These are phyloP conservation scores for Aphaenogaster rudis DNA, from an alignment of 1,140 invertebrate species.

Conservation along the genomic window DNA sequence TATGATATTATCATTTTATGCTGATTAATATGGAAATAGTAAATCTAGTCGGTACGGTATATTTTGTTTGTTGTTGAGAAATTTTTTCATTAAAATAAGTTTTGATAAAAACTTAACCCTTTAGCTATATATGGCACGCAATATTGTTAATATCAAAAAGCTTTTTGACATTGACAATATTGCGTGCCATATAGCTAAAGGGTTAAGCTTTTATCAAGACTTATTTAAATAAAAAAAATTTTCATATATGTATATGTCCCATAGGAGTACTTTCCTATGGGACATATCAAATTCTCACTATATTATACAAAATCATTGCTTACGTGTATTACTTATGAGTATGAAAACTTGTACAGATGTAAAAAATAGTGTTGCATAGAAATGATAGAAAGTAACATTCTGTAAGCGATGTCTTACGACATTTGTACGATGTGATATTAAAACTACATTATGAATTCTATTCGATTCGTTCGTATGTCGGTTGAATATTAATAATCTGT, in stretches of 20 bases:
- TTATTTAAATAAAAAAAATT: neutral
- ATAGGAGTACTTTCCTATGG: neutral
- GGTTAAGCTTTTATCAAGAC: neutral
- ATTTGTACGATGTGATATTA: conserved; percentile 6
- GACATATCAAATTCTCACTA: neutral
- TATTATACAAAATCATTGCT: neutral
- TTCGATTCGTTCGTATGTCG: neutral
- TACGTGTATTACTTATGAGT: neutral
- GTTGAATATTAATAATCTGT: conserved; percentile 23
- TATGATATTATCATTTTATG: conserved; percentile 3
- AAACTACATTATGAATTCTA: conserved; percentile 32
- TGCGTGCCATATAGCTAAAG: neutral
- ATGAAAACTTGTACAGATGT: neutral
- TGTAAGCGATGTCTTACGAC: conserved; percentile 31
- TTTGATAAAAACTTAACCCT: no score
- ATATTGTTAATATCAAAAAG: neutral
- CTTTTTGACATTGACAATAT: neutral
- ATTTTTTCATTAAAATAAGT: neutral
- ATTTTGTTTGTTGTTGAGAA: neutral
- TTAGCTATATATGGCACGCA: no score
- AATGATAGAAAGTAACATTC: conserved; percentile 20
- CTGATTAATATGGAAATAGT: neutral
- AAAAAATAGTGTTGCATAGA: neutral
- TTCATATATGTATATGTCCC: neutral
- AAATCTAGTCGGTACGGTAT: neutral